Evolutionary conservation across 1,140 invertebrate species (phyloP).

Genomic region (Pseudoatta argentina): DNA sequence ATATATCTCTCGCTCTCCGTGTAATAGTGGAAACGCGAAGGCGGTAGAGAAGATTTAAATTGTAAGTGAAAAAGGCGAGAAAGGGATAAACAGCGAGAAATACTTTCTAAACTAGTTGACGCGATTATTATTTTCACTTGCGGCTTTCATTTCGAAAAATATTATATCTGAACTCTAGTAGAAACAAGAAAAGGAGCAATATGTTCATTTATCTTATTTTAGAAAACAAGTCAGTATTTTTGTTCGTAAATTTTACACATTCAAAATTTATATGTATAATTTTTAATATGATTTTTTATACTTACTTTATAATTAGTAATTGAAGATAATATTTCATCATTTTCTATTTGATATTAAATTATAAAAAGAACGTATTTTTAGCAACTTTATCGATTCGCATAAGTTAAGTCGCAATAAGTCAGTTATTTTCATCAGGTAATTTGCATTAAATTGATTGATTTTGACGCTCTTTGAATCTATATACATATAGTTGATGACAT

Average conservation of each 20-base stretch:
- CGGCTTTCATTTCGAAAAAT: constrained; percentile 45
- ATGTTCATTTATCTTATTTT: constrained; percentile 7
- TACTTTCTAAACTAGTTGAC: constrained; percentile 55
- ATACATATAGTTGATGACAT: constrained; percentile 1
- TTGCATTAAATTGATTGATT: constrained; percentile 38
- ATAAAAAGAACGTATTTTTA: not conserved
- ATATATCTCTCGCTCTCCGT: constrained; percentile 38
- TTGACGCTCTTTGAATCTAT: constrained; percentile 9
- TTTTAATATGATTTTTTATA: not conserved
- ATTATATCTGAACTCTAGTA: not conserved
- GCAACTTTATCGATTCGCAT: not conserved
- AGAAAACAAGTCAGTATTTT: not conserved
- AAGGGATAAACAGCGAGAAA: constrained; percentile 54
- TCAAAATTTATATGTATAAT: not conserved
- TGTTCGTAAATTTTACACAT: not conserved
- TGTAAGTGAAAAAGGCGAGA: constrained; percentile 42
- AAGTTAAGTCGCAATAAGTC: not conserved
- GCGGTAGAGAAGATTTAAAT: constrained; percentile 38
- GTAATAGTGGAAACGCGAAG: constrained; percentile 19
- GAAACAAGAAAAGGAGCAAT: not conserved
- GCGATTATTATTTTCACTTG: constrained; percentile 41
- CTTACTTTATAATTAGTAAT: not conserved
- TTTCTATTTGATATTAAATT: not conserved
- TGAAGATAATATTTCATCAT: not conserved
- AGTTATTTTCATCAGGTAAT: constrained; percentile 19